Evolutionary conservation across 1,140 invertebrate species (phyloP).

Genomic region (Whitmania pigra): DNA sequence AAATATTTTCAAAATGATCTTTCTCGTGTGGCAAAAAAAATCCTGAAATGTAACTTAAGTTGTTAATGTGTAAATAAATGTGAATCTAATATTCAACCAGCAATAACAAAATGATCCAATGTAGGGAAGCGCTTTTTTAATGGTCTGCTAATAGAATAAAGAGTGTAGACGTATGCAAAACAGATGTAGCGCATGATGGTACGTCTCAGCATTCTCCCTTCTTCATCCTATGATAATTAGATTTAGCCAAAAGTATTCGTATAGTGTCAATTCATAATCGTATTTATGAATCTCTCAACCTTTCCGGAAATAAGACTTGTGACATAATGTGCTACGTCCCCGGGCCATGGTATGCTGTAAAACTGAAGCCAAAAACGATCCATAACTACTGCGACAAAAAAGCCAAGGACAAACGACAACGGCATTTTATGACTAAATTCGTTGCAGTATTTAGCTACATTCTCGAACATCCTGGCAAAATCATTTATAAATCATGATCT

Average conservation of each 20-base stretch:
- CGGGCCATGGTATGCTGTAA: constrained; percentile 64
- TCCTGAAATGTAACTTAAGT: constrained; percentile 41
- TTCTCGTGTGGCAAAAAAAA: constrained; percentile 69
- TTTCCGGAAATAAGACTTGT: constrained; percentile 65
- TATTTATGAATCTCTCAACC: constrained; percentile 8
- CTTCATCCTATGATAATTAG: constrained; percentile 50
- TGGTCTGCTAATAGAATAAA: constrained; percentile 62
- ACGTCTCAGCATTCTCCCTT: constrained; percentile 65
- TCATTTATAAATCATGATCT: not conserved
- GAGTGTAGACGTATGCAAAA: constrained; percentile 59
- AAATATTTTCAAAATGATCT: constrained; percentile 56
- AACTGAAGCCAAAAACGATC: constrained; percentile 7
- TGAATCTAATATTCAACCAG: constrained; percentile 44
- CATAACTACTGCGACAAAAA: constrained; percentile 7
- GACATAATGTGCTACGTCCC: constrained; percentile 71
- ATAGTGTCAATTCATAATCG: not conserved
- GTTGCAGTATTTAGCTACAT: constrained; percentile 4
- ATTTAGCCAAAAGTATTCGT: not conserved
- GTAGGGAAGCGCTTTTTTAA: constrained; percentile 85
- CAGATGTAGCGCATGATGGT: constrained; percentile 69
- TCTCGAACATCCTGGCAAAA: constrained; percentile 13
- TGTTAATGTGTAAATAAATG: not conserved
- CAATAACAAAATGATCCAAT: constrained; percentile 71
- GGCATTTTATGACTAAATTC: constrained; percentile 7
- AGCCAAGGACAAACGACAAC: constrained; percentile 5